Evolutionary conservation across 2,888 invertebrate genomes (phyloP).

Genomic region (Thumatha senex): DNA sequence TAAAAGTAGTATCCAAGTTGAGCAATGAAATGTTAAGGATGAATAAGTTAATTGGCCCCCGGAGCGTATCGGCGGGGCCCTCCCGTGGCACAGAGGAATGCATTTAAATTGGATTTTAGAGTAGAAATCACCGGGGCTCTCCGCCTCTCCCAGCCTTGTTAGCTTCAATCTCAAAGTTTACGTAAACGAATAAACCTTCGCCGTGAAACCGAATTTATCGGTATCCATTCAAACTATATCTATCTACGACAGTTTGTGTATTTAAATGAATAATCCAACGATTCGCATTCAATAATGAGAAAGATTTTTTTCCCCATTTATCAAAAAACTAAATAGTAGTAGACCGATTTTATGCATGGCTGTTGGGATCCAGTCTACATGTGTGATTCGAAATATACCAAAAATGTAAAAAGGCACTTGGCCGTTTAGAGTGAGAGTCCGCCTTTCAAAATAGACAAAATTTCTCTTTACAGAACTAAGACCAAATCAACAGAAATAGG

Average conservation of each 20-base stretch:
- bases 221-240: slow-evolving; percentile 62
- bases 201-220: slow-evolving; percentile 72
- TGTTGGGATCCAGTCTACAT: no score
- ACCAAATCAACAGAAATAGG: no score
- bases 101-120: slow-evolving; percentile 84
- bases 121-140: slow-evolving; percentile 79
- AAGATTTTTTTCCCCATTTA: no score
- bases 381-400: no score
- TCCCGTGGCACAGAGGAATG: slow-evolving; percentile 83
- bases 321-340: not conserved
- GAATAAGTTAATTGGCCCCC: slow-evolving; percentile 82
- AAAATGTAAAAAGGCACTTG: no score
- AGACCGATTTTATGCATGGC: no score
- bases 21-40: slow-evolving; percentile 83
- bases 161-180: slow-evolving; percentile 82
- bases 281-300: slow-evolving; percentile 2
- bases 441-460: no score
- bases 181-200: slow-evolving; percentile 80
- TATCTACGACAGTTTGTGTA: slow-evolving; percentile 25
- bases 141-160: slow-evolving; percentile 77
- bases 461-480: not conserved
- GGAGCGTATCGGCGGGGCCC: slow-evolving; percentile 77
- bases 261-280: slow-evolving; percentile 25
- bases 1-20: slow-evolving; percentile 67
- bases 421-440: no score